Percentiles rank a stretch among this genome's conserved stretches.
phyloP scores from a whole-genome alignment of 2,888 invertebrate genomes.

The Pristionchus mayeri region DNA sequence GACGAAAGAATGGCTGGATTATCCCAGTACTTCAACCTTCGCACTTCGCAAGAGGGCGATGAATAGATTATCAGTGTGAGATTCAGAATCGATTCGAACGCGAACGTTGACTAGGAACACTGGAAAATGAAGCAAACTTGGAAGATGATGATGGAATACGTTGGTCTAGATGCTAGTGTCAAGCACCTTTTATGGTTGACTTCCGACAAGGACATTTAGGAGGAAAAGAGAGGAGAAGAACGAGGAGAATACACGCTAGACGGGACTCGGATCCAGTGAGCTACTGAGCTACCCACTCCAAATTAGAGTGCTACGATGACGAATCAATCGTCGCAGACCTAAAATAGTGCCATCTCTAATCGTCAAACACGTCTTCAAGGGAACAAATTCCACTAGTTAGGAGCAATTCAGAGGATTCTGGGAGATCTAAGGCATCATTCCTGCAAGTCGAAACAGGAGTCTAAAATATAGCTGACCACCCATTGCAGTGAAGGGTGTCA shows the following conservation, averaged over 20 bases:
- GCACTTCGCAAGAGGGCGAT: background rate
- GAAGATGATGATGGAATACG: background rate
- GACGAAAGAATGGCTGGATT: constrained; percentile 31
- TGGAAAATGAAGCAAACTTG: no score
- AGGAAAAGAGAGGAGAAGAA: background rate
- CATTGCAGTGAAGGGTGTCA: no score
- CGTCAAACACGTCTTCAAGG: no score
- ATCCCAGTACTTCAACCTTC: background rate
- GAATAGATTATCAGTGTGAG: background rate
- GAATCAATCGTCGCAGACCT: no score
- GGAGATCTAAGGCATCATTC: background rate
- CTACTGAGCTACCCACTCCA: background rate
- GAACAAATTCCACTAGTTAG: no score
- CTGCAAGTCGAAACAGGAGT: background rate
- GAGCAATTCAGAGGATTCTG: no score
- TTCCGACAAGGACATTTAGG: constrained; percentile 2
- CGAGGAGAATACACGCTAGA: background rate
- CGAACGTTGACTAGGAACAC: no score
- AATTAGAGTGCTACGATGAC: no score
- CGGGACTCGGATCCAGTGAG: background rate
- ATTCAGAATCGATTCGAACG: no score
- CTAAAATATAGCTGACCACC: no score
- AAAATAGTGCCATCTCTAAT: no score
- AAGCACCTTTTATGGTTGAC: constrained; percentile 36
- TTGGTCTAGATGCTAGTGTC: background rate